phyloP scores from a whole-genome alignment of 2,113 vertebrate species.

The Bufo bufo region DNA sequence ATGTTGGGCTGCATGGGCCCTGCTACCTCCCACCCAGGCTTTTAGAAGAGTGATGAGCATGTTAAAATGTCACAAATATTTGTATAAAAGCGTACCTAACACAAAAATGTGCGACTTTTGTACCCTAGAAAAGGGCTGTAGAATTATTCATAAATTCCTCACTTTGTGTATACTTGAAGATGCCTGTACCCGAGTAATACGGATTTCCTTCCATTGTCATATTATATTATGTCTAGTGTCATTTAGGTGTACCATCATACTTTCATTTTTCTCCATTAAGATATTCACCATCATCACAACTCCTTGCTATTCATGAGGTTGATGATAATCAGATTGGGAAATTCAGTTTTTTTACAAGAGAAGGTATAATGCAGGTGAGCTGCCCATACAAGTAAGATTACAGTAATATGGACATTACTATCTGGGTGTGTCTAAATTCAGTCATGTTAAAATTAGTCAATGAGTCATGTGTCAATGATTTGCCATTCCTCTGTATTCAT shows the following conservation, averaged over 20 bases:
- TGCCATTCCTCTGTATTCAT: no score
- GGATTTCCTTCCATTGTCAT: not conserved
- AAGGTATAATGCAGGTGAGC: constrained; percentile 71
- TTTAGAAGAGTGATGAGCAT: no score
- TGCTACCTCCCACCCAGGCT: no score
- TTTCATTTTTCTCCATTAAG: constrained; percentile 61
- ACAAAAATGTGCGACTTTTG: no score
- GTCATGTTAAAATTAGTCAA: no score
- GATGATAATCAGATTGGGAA: constrained; percentile 74
- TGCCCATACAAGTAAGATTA: not conserved
- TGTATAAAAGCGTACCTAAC: no score
- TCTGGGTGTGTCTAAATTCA: no score
- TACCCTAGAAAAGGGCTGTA: no score
- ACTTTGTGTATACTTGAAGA: not conserved
- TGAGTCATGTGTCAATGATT: no score
- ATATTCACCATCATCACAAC: constrained; percentile 70
- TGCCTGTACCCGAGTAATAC: not conserved
- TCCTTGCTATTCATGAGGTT: constrained; percentile 74
- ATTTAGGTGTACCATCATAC: not conserved
- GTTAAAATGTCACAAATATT: no score
- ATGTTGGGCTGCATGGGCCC: no score
- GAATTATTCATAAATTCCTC: no score
- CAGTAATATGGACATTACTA: not conserved
- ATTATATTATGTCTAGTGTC: not conserved
- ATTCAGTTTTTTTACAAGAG: constrained; percentile 74